Evolutionary conservation across 1,140 invertebrate species (phyloP).

Genomic region (Diorhabda carinulata): DNA sequence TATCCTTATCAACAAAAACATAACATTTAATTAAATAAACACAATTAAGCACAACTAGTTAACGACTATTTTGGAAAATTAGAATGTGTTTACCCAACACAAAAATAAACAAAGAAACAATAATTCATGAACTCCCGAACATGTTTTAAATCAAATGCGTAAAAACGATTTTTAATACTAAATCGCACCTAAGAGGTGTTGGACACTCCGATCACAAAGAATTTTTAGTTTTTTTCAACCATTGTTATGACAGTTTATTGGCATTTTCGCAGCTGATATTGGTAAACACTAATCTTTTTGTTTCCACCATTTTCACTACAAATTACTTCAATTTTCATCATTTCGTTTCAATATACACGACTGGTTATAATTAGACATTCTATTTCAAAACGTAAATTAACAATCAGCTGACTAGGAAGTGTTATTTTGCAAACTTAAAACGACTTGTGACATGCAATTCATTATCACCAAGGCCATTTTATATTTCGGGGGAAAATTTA

Average conservation of each 20-base stretch:
- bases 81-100: background rate
- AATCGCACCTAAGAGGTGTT: background rate
- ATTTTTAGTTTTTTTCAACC: constrained; percentile 1
- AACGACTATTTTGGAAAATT: background rate
- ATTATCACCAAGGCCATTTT: background rate
- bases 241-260: background rate
- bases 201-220: background rate
- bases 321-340: background rate
- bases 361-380: background rate
- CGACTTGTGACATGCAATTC: background rate
- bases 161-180: background rate
- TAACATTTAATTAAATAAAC: background rate
- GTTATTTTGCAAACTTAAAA: constrained; percentile 2
- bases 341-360: background rate
- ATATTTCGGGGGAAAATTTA: background rate
- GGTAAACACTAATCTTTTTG: background rate
- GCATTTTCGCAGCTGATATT: background rate
- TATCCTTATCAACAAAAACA: background rate
- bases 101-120: background rate
- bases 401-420: constrained; percentile 1
- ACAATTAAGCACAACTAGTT: background rate
- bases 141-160: background rate
- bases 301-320: background rate
- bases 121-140: too few relatives aligned
- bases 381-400: constrained; percentile 1